A percentile compares a stretch with the other conserved stretches of the same genome.
These are phyloP conservation scores for Collichthys lucidus DNA, from an alignment of 2,113 vertebrate genomes.

Conservation along the genomic window DNA sequence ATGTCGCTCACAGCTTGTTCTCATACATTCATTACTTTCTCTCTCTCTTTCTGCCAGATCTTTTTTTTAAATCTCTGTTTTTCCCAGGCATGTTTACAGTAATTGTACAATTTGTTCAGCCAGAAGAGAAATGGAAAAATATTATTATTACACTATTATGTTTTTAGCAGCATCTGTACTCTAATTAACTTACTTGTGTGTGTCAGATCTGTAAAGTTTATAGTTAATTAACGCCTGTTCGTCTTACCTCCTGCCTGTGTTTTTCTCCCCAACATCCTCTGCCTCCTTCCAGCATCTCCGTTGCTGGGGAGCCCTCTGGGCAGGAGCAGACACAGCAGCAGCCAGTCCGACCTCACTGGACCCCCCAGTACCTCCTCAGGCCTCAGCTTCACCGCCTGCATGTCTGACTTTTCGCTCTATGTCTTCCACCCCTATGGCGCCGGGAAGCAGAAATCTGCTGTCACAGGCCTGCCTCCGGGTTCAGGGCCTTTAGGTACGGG, in stretches of 20 bases:
- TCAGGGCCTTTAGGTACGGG: slow-evolving; percentile 90
- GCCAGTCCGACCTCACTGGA: slow-evolving; percentile 93
- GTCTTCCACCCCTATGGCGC: slow-evolving; percentile 98
- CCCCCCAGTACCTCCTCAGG: slow-evolving; percentile 94
- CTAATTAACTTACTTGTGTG: background rate
- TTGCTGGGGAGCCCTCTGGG: slow-evolving; percentile 92
- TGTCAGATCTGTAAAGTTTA: background rate
- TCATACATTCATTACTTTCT: slow-evolving; percentile 44
- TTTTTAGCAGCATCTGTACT: background rate
- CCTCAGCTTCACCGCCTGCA: slow-evolving; percentile 98
- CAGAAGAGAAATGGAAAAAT: background rate
- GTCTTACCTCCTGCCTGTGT: background rate
- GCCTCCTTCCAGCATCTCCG: slow-evolving; percentile 83
- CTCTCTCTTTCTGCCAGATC: slow-evolving; percentile 27
- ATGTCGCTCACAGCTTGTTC: slow-evolving; percentile 36
- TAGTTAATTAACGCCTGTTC: background rate
- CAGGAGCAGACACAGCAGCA: slow-evolving; percentile 95
- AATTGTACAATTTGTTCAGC: background rate
- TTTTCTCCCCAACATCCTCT: background rate
- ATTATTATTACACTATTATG: background rate
- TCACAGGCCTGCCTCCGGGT: slow-evolving; percentile 90
- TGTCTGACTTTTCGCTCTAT: slow-evolving; percentile 98
- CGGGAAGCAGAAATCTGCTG: slow-evolving; percentile 94
- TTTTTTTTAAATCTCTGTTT: background rate
- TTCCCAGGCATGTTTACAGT: background rate